Percentiles rank a stretch among this genome's conserved stretches.
These are phyloP conservation scores for Trachythela sp. DNA, from an alignment of 64 coral and sea anemone genomes.

Conservation along the genomic window DNA sequence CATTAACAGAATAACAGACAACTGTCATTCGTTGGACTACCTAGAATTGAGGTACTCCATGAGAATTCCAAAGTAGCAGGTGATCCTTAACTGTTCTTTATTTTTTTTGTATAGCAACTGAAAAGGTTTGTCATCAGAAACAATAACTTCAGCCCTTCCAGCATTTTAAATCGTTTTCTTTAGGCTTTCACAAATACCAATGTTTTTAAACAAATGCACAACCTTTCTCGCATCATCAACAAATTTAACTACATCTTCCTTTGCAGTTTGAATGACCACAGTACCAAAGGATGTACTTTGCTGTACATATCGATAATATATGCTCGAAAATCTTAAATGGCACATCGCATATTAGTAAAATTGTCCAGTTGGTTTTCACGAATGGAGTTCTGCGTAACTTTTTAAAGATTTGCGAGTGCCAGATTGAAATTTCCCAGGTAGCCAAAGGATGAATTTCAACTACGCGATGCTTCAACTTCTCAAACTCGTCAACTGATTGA, in stretches of 20 bases:
- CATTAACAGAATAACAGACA: background rate
- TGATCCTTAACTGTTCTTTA: conserved; percentile 8
- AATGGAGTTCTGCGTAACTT: background rate
- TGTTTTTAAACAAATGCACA: conserved; percentile 10
- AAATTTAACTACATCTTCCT: conserved; percentile 10
- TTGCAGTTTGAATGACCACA: background rate
- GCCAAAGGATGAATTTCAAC: conserved; percentile 1
- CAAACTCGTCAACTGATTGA: background rate
- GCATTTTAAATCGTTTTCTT: conserved; percentile 15
- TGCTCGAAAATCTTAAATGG: background rate
- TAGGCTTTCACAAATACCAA: background rate
- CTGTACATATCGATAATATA: background rate
- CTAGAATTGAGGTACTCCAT: too few relatives aligned
- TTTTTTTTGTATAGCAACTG: conserved; percentile 13
- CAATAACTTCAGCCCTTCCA: conserved; percentile 14
- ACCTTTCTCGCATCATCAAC: background rate
- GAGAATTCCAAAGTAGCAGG: background rate
- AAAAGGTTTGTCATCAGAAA: conserved; percentile 2
- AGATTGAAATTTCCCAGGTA: background rate
- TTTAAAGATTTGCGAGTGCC: too few relatives aligned
- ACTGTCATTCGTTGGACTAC: background rate
- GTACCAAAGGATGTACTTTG: background rate
- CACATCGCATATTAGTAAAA: background rate
- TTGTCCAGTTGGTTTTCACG: conserved; percentile 16
- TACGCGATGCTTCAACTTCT: background rate